A percentile compares a stretch with the other conserved stretches of the same genome.
Conservation (phyloP, 2,797 vertebrate genomes). For the Cossypha niveicapilla region DNA sequence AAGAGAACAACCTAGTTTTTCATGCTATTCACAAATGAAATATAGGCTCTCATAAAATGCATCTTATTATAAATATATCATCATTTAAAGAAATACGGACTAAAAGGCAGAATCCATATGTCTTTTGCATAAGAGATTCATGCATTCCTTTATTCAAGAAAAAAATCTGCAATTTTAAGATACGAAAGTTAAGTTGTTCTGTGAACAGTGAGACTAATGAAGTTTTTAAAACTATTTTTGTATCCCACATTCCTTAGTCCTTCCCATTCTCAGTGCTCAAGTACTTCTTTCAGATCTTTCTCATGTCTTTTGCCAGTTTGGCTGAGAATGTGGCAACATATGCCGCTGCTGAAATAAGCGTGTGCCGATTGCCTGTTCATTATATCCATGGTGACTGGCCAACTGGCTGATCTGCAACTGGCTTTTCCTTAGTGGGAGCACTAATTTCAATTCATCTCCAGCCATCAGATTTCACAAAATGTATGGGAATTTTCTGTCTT, state of each 20-base stretch:
- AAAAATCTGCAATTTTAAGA: neutral
- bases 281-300: constrained; percentile 3
- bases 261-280: neutral
- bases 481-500: neutral
- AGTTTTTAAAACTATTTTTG: neutral
- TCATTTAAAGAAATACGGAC: neutral
- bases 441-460: neutral
- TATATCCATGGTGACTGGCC: constrained; percentile 9
- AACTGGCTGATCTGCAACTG: constrained; percentile 36
- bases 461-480: neutral
- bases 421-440: neutral
- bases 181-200: neutral
- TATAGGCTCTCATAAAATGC: neutral
- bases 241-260: neutral
- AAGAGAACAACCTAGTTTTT: neutral
- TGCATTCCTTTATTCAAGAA: neutral
- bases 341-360: constrained; percentile 15
- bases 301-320: constrained; percentile 56
- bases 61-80: neutral
- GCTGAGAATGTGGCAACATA: constrained; percentile 41
- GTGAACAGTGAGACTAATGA: neutral
- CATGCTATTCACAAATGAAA: neutral
- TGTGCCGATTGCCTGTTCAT: constrained; percentile 29
- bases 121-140: neutral
- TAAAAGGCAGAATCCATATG: neutral